phyloP scores from a whole-genome alignment of 2,797 vertebrate genomes.

The Sebastiscus albofasciatus region DNA sequence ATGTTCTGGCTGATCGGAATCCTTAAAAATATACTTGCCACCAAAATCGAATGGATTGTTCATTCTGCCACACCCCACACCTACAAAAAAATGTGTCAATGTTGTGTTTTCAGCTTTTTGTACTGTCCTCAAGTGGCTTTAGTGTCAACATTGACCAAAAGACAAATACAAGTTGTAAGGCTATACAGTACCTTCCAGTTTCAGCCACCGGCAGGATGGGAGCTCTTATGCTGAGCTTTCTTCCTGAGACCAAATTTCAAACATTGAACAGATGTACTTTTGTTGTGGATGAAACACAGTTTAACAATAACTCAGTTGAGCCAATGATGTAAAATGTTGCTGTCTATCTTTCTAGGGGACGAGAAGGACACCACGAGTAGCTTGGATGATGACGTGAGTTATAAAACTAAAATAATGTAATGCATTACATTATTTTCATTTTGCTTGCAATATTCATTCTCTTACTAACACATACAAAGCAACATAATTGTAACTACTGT shows the following conservation, averaged over 20 bases:
- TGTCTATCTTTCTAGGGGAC: not conserved
- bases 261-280: not conserved
- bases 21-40: too few species aligned
- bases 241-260: not conserved
- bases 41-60: too few species aligned
- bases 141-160: too few species aligned
- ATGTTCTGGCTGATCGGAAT: too few species aligned
- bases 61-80: too few species aligned
- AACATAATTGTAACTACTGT: not conserved
- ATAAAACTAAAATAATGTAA: not conserved
- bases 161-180: not conserved
- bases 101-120: too few species aligned
- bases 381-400: not conserved
- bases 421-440: not conserved
- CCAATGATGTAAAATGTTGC: not conserved
- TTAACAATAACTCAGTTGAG: not conserved
- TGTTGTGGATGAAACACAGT: not conserved
- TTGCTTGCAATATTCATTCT: not conserved
- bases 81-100: too few species aligned
- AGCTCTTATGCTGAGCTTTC: not conserved
- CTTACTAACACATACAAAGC: not conserved
- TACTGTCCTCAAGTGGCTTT: too few species aligned
- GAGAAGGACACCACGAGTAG: not conserved
- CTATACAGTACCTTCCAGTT: not conserved
- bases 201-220: not conserved